Evolutionary conservation across 2,888 invertebrate species (phyloP), one percentile per base, ranked within the genome.

Genomic region (Trichacis sp.): DNA sequence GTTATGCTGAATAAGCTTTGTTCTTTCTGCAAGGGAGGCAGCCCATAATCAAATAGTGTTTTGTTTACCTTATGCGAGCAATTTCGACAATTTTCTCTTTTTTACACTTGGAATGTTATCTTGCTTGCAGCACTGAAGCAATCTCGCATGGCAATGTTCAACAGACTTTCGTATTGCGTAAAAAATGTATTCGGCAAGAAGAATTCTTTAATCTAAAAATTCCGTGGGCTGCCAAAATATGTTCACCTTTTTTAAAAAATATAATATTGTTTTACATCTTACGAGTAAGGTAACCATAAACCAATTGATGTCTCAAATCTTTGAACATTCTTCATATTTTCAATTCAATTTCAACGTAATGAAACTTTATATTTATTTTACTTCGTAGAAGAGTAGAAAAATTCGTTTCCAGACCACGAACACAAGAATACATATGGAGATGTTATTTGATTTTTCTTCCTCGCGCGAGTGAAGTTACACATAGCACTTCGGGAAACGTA

Each of bases 401-500:
- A 45, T 3, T 12, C 12, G 24, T 47, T 29, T 47, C 14, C 29
- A n/a, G 24, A 47, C 46, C 29, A 29, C 45, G 45, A 19, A 45
- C 17, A 19, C 6, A 18, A 17, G 20, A 45, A 45, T 17, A 19
- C 17, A 19, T 45, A 19, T 8, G 12, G n/a, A n/a, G 20, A 4
- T 45, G 45, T 45, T 19, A 29, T 29, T 47, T 30, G 47, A 29
- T 47, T 47, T 14, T 15, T 29, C 29, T 48, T 48, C 33, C 33
- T 48, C 24, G 15, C 48, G 17, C 47, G 29, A 18, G 47, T 8
- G 12, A 29, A 24, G 15, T 29, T 29, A 14, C 24, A 47, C 48
- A 48, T 33, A 17, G 30, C 17, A 48, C 48, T 33, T 48, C 12
- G 33, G 17, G 33, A 48, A 33, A 33, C 48, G 48, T 48, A 48